Conservation (phyloP, 2,113 vertebrate species). For the Nycticorax nycticorax region DNA sequence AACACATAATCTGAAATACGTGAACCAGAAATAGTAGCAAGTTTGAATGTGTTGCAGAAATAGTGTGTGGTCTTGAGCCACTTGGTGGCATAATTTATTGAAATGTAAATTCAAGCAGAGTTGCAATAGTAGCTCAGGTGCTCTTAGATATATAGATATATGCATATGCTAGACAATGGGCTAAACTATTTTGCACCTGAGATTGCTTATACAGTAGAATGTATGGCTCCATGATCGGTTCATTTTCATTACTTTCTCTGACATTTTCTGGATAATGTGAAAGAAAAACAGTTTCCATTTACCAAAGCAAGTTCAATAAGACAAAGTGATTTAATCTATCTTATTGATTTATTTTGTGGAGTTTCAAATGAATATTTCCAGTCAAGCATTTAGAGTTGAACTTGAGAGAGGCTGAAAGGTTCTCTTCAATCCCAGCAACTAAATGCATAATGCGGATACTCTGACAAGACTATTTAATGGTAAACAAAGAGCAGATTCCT, state of each 20-base stretch:
- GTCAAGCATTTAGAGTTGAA: not conserved
- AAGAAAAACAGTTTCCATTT: not conserved
- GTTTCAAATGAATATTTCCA: not conserved
- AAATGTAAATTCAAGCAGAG: not conserved
- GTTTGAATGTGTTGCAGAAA: not conserved
- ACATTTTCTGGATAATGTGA: not conserved
- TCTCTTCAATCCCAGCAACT: not conserved
- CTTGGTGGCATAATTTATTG: not conserved
- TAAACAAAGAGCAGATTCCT: not conserved
- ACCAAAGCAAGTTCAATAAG: not conserved
- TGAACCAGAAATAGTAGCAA: not conserved
- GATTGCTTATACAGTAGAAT: not conserved
- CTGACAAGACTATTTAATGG: not conserved
- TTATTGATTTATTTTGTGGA: not conserved
- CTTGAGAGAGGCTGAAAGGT: not conserved
- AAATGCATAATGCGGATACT: not conserved
- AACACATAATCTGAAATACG: not conserved
- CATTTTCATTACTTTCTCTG: not conserved
- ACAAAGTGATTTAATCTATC: not conserved
- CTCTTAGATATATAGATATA: not conserved
- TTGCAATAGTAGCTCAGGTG: not conserved
- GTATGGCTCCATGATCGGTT: not conserved
- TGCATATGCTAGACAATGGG: not conserved
- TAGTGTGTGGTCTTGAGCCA: not conserved
- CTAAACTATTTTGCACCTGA: not conserved